phyloP scores from a whole-genome alignment of 2,113 vertebrate genomes.

The Panthera uncia region DNA sequence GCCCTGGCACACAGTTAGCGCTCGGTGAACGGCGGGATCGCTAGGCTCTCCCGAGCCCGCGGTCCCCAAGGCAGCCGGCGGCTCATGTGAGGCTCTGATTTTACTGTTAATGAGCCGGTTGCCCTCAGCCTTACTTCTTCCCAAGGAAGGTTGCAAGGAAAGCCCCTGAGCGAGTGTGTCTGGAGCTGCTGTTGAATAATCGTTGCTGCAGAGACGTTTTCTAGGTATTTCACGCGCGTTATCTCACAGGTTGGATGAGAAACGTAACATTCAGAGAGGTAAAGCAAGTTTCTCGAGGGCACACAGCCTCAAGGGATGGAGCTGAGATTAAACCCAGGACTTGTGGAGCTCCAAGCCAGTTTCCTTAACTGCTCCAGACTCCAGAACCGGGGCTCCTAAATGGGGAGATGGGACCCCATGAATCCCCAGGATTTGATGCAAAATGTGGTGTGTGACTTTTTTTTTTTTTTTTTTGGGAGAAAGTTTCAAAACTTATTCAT shows the following conservation, averaged over 20 bases:
- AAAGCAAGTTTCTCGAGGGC: not conserved
- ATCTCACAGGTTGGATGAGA: not conserved
- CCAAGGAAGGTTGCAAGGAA: not conserved
- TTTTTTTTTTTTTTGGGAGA: slow-evolving; percentile 5
- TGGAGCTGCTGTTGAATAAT: no score
- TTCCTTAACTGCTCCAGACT: not conserved
- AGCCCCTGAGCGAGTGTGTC: no score
- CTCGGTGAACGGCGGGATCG: fast-evolving
- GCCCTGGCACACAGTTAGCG: fast-evolving
- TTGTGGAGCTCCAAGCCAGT: not conserved
- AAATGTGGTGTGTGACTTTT: not conserved
- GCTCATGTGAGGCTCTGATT: fast-evolving
- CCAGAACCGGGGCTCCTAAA: not conserved
- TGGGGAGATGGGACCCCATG: not conserved
- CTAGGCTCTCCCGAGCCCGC: fast-evolving
- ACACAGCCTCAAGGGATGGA: not conserved
- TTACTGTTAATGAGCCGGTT: no score
- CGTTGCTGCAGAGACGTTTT: not conserved
- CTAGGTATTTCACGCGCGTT: not conserved
- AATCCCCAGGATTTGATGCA: not conserved
- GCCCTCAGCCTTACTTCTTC: not conserved
- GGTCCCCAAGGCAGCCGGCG: not conserved
- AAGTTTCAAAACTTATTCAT: no score
- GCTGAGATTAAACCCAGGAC: not conserved
- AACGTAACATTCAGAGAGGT: not conserved